phyloP scores from a whole-genome alignment of 2,113 vertebrate species.

The Ammodytes dubius region DNA sequence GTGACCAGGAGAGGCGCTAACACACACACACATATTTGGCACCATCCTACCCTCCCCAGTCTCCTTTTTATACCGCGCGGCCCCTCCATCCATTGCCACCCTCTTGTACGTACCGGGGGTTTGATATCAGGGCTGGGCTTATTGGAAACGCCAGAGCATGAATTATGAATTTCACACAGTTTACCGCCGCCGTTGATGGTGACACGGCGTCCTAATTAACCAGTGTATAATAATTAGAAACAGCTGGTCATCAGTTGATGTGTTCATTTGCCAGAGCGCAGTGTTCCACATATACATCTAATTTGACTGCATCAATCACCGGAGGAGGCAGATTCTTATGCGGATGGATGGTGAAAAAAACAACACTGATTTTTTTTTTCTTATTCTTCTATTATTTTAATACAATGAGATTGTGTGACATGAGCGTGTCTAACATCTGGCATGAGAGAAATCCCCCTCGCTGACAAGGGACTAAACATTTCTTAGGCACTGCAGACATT shows the following conservation, averaged over 20 bases:
- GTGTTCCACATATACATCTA: constrained; percentile 81
- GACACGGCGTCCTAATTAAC: constrained; percentile 82
- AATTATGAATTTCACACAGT: constrained; percentile 83
- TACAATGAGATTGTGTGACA: background rate
- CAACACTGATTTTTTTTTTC: constrained; percentile 28
- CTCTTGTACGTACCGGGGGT: constrained; percentile 13
- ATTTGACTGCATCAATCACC: constrained; percentile 81
- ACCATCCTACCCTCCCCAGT: constrained; percentile 37
- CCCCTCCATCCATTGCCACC: constrained; percentile 65
- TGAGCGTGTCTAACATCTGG: background rate
- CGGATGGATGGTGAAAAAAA: constrained; percentile 41
- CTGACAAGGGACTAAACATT: no score
- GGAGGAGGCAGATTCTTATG: constrained; percentile 65
- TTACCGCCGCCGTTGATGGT: constrained; percentile 76
- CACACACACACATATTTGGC: constrained; percentile 52
- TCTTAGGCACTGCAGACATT: no score
- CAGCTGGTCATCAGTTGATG: constrained; percentile 85
- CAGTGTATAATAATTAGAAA: constrained; percentile 84
- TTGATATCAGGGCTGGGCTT: constrained; percentile 59
- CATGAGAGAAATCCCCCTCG: no score
- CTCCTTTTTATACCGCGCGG: constrained; percentile 30
- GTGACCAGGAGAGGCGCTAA: constrained; percentile 35
- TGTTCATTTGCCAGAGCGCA: constrained; percentile 79
- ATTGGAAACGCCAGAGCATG: constrained; percentile 69
- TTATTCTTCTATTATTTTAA: background rate